Base-by-base conservation (phyloP, 2,797 vertebrate genomes). In the Myotis myotis region DNA sequence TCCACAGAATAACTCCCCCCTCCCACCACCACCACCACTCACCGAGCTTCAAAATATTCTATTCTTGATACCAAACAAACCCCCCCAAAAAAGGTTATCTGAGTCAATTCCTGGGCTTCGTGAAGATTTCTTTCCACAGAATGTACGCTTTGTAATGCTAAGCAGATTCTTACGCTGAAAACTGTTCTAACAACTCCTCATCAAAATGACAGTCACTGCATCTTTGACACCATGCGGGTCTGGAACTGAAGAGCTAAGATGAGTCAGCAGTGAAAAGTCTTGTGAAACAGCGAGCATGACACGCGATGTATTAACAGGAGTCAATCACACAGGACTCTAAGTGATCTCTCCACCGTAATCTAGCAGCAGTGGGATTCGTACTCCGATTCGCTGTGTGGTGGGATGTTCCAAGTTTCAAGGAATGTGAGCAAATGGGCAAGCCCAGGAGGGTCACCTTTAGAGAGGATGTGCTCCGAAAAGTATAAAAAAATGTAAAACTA, bases 101-200 rank as follows among this genome's bases (percentile, higher is more conserved):
- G 70, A 91, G 78, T 64, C 47, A 80, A 79, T 89, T 72, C 71
- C 55, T 16, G 6, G 49, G 72, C 68, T 94, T 91, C 1, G 0
- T 12, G 55, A 93, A 93, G 76, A 72, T 36, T 78, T 76, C 85
- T 82, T 71, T 89, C 60, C 92, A 89, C 66, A 94, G 94, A 95
- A 53, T 20, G 7, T 84, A 82, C 25, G 5, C 44, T 96, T 33
- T 78, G 30, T 87, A 74, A 93, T 44, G 81, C 36, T 70, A 86
- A 78, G 83, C 66, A 70, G 80, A 87, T 71, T 70, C 51, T 66
- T 79, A 89, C n/a, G 71, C 25, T 53, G 51, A 88, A 90, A 71
- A 72, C 44, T 41, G 8, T 74, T 78, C 68, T 86, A 78, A 88
- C 33, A 44, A 33, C 5, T 68, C 49, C 41, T 95, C 36, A 2